Base-by-base conservation (phyloP, 1,140 invertebrate species). In the Melitaea cinxia region DNA sequence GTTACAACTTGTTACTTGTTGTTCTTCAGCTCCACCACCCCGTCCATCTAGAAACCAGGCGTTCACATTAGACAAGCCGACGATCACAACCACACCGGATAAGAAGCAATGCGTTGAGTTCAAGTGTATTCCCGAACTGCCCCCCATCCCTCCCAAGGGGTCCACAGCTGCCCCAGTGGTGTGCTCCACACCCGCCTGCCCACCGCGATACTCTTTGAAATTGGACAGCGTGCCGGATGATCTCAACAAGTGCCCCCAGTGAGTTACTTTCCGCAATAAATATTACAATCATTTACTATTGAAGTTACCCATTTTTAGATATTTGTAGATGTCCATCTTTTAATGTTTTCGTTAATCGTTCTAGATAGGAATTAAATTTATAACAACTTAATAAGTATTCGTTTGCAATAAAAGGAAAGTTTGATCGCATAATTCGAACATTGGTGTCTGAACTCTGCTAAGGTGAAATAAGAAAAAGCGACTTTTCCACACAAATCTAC, bases 101-200 rank as follows among this genome's bases (percentile, higher is more conserved):
- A 74, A 74, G 67, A 75, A 79, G 50, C 81, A 90, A 68, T 94
- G 94, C 72, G 77, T 75, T 1, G 87, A 93, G 66, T 94, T 92
- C 72, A 91, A 87, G 30, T 94, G 93, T 69, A 76, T 92, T 1
- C 89, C 83, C 2, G 86, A 84, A 28, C 84, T 91, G 12, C 90
- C 89, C 0, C 78, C 89, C 71, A 1, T 60, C 58, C 24, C 57
- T 19, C 81, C 78, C 0, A 60, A 60, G 23, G 77, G 77, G 4
- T 65, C 57, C 35, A 77, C 71, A 2, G 77, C 67, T 0, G 56
- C 79, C 12, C 82, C 85, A 6, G 53, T 84, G 1, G 71, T 83
- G 0, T 95, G 94, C 68, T 87, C 92, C 1, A 81, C 92, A 15
- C 91, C 92, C 2, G 75, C 79, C 39, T 95, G 94, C 71, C 94